phyloP scores from a whole-genome alignment of 2,888 invertebrate species.

The Patella ulyssiponensis region DNA sequence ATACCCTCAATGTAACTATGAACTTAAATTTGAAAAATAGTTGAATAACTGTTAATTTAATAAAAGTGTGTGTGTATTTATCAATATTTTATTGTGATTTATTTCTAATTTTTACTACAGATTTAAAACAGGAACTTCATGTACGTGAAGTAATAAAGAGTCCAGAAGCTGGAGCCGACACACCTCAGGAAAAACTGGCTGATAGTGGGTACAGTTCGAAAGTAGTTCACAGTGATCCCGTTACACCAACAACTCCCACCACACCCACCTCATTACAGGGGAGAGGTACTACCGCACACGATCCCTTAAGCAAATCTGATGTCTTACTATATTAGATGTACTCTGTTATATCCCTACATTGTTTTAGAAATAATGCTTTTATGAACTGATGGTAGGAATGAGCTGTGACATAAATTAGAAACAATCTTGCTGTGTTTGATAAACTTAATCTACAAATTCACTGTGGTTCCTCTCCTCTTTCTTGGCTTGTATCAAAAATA shows the following conservation, averaged over 20 bases:
- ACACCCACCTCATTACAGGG: constrained; percentile 40
- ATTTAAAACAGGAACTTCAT: constrained; percentile 79
- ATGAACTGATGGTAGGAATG: no score
- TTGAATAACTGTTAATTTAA: no score
- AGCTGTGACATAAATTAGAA: no score
- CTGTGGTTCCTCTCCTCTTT: no score
- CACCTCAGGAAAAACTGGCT: constrained; percentile 28
- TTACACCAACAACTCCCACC: constrained; percentile 36
- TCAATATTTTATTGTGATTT: neutral
- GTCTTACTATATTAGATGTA: neutral
- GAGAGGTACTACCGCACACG: constrained; percentile 18
- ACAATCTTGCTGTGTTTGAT: no score
- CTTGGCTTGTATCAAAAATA: no score
- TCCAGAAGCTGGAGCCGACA: constrained; percentile 22
- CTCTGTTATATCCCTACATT: no score
- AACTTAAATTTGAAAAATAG: no score
- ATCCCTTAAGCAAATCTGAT: neutral
- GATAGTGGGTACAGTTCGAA: constrained; percentile 46
- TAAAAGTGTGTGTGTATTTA: neutral
- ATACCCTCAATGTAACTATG: no score
- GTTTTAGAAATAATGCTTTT: no score
- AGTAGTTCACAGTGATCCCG: constrained; percentile 17
- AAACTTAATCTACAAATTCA: no score
- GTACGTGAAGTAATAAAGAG: constrained; percentile 40
- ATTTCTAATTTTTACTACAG: constrained; percentile 73